A percentile compares a stretch with the other conserved stretches of the same genome.
phyloP scores from a whole-genome alignment of 2,888 invertebrate species.

The Ommatoiulus sabulosus region DNA sequence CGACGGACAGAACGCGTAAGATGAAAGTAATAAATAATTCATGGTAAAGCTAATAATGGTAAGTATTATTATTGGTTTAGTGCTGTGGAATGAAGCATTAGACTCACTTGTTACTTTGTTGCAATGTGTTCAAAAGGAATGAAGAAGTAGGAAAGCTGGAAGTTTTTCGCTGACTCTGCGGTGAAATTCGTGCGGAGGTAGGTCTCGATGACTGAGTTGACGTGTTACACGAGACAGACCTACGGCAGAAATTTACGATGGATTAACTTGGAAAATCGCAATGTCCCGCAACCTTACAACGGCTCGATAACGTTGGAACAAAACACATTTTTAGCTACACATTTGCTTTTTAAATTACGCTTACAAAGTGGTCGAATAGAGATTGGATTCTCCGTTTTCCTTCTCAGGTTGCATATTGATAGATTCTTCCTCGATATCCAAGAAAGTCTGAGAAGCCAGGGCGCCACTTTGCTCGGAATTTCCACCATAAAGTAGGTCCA shows the following conservation, averaged over 20 bases:
- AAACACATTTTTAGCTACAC: too few relatives aligned
- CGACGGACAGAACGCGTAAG: too few relatives aligned
- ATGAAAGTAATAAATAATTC: too few relatives aligned
- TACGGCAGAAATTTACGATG: too few relatives aligned
- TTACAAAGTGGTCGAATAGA: too few relatives aligned
- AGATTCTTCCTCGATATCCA: not conserved
- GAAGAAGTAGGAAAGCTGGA: conserved; percentile 11
- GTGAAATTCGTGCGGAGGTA: not conserved
- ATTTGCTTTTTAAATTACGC: too few relatives aligned
- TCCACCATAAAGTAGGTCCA: conserved; percentile 77
- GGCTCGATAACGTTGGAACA: too few relatives aligned
- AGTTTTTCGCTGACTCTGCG: not conserved
- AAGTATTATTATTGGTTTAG: conserved; percentile 32
- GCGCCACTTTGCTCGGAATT: conserved; percentile 61
- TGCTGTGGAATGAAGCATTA: conserved; percentile 18
- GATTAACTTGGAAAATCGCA: too few relatives aligned
- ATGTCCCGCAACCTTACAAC: too few relatives aligned
- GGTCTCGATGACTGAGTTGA: too few relatives aligned
- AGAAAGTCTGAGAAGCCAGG: not conserved
- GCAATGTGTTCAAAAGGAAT: conserved; percentile 4
- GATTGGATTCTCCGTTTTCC: not conserved
- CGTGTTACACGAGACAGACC: too few relatives aligned
- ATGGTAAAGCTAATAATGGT: not conserved
- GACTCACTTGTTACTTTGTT: conserved; percentile 37
- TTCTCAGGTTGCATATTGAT: not conserved